These are phyloP conservation scores for Scolopax rusticola DNA, from an alignment of 2,797 vertebrate genomes.

Conservation along the genomic window DNA sequence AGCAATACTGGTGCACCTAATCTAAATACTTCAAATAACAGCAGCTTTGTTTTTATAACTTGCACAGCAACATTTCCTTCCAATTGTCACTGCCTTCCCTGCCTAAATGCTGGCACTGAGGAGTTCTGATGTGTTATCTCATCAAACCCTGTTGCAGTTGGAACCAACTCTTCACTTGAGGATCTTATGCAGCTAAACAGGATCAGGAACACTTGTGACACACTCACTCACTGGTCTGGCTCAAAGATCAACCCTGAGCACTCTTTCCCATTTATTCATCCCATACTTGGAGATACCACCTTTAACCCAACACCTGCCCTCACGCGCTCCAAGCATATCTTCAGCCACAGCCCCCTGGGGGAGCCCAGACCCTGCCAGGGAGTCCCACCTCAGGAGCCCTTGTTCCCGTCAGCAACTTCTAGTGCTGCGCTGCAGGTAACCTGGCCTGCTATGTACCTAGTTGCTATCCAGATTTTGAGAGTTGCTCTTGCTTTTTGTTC, in stretches of 20 bases:
- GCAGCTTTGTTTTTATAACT: not conserved
- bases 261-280: not conserved
- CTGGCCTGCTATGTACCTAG: not conserved
- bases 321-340: not conserved
- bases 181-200: not conserved
- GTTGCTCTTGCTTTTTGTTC: not conserved
- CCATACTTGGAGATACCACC: not conserved
- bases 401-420: not conserved
- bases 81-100: not conserved
- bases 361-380: not conserved
- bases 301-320: not conserved
- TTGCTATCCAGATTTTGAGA: not conserved
- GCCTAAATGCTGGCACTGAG: not conserved
- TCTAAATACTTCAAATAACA: not conserved
- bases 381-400: not conserved
- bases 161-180: not conserved
- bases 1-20: not conserved
- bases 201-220: not conserved
- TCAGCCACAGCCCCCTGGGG: not conserved
- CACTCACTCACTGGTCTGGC: not conserved
- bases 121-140: not conserved
- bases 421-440: fast-evolving
- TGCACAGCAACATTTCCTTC: not conserved
- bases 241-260: not conserved
- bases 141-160: not conserved